Percentiles rank a stretch among this genome's conserved stretches.
Evolutionary conservation across 2,888 invertebrate genomes (phyloP).

Genomic region (Drosophila parthenogenetica): DNA sequence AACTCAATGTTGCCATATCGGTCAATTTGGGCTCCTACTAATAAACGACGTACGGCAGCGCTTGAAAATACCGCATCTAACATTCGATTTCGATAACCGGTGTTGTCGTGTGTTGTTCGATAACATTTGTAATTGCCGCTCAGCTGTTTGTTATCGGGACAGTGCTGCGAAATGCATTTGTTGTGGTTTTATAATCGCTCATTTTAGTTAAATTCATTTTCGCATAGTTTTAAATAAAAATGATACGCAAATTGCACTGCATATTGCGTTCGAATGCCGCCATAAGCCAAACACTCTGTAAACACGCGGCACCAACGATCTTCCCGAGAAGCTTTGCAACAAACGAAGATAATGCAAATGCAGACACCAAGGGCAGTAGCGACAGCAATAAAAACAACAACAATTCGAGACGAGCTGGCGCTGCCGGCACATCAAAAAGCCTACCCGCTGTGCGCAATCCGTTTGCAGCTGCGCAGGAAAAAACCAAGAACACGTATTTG

Average conservation of each 20-base stretch:
- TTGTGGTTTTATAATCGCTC: constrained; percentile 68
- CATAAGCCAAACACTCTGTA: constrained; percentile 32
- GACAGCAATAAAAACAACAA: constrained; percentile 22
- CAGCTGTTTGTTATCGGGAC: constrained; percentile 35
- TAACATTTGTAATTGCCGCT: neutral
- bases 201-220: constrained; percentile 38
- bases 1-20: too few species aligned
- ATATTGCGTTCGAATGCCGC: constrained; percentile 48
- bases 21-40: too few species aligned
- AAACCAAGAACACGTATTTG: constrained; percentile 88
- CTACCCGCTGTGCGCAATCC: constrained; percentile 81
- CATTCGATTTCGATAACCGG: neutral
- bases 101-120: constrained; percentile 19
- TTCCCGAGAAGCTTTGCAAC: constrained; percentile 40
- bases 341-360: constrained; percentile 24
- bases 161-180: constrained; percentile 57
- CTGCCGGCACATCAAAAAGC: constrained; percentile 39
- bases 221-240: constrained; percentile 58
- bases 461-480: constrained; percentile 75
- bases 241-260: constrained; percentile 60
- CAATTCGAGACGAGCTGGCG: constrained; percentile 31
- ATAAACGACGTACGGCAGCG: neutral
- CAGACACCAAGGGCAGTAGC: neutral
- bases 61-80: neutral
- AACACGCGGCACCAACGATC: constrained; percentile 26